Evolutionary conservation across 2,113 vertebrate genomes (phyloP), one percentile per base, ranked within the genome.

Genomic region (Formicarius rufipectus): DNA sequence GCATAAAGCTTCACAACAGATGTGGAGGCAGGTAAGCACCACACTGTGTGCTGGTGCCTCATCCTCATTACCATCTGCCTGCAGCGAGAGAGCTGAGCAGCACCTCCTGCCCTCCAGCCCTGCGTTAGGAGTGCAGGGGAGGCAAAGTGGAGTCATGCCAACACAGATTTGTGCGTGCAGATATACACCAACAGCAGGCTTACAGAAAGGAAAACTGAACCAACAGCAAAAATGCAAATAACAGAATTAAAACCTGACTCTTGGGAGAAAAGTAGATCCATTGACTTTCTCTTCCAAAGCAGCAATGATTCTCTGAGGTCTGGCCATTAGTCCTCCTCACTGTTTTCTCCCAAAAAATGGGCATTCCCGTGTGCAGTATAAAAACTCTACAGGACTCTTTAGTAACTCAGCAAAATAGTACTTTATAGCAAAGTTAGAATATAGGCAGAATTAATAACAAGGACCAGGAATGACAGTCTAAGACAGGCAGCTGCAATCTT

Each of bases 61-160:
- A 28, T 12, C 49, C 77, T 64, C 8, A 4, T 13, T 18, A 24
- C 42, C 40, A 17, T 4, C 69, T 81, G 52, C 60, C 62, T 66
- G 37, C 64, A 58, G 22, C 2, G 39, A 35, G 27, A 40, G 40
- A 42, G 60, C 60, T 58, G 25, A 78, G 55, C 1, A 4, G 78
- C 63, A 23, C 20, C 64, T 39, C 52, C 55, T 42, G 20, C 52
- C 42, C 42, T n/a, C 42, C 52, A 73, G 63, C 40, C n/a, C 42
- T 0, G 0, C 0, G 1, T 0, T 40, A n/a, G 42, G 24, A 19
- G 35, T 1, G 17, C 17, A 23, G 56, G 35, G 2, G 1, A 92
- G 44, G 50, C 56, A 58, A 42, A n/a, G 47, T 4, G 0, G 35
- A 35, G 27, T 1, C 0, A 0, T 25, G 74, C 28, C n/a, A 62